A percentile compares a stretch with the other conserved stretches of the same genome.
Conservation (phyloP, 2,113 vertebrate species). For the Centropristis striata region DNA sequence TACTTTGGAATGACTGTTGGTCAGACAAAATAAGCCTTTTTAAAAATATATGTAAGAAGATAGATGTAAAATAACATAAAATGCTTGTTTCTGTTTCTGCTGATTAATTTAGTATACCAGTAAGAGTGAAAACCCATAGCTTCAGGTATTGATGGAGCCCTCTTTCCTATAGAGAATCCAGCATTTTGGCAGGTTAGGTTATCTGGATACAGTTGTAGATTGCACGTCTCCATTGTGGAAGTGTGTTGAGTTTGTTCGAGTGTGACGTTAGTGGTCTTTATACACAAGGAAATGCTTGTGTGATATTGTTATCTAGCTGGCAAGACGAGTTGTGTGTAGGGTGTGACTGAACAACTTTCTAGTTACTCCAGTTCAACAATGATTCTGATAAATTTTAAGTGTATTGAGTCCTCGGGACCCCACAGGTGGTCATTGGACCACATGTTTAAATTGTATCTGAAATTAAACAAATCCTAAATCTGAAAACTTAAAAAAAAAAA, state of each 20-base stretch:
- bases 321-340: background rate
- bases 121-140: background rate
- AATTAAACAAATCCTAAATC: no score
- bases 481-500: no score
- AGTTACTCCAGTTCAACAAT: no score
- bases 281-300: no score
- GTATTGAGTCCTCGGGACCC: no score
- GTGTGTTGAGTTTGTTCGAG: background rate
- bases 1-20: background rate
- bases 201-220: background rate
- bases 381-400: no score
- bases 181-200: background rate
- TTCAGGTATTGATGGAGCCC: background rate
- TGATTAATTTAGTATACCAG: background rate
- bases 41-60: no score
- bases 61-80: no score
- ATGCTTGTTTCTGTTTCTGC: no score
- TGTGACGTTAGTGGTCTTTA: background rate
- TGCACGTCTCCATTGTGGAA: background rate
- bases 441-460: no score
- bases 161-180: background rate
- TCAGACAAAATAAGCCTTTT: background rate
- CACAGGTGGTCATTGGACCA: no score
- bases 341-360: background rate
- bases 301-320: no score